phyloP scores from a whole-genome alignment of 2,797 vertebrate species.

The Crypturellus tataupa region DNA sequence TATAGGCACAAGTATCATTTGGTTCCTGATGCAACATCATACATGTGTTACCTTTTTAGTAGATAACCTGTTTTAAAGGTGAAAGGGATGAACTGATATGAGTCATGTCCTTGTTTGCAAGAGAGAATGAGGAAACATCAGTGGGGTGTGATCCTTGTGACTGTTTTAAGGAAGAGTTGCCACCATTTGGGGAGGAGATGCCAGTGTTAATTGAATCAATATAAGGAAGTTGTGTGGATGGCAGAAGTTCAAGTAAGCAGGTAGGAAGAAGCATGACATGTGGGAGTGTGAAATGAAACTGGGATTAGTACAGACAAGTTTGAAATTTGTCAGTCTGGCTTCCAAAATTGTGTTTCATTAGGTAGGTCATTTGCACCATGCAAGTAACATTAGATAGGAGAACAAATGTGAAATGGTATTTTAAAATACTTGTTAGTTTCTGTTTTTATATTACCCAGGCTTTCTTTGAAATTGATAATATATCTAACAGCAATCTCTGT shows the following conservation, averaged over 20 bases:
- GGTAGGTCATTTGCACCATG: neutral
- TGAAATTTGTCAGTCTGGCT: neutral
- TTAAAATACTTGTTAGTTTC: neutral
- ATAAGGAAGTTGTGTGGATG: neutral
- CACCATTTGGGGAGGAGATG: neutral
- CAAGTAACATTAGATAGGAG: neutral
- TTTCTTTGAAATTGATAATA: neutral
- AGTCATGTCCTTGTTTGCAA: neutral
- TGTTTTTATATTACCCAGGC: neutral
- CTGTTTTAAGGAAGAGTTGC: neutral
- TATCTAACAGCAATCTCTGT: neutral
- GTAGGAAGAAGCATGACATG: neutral
- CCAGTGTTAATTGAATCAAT: constrained; percentile 9
- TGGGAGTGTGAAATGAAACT: constrained; percentile 17
- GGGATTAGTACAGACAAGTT: constrained; percentile 27
- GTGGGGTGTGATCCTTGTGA: neutral
- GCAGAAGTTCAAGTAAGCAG: neutral
- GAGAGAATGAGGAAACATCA: neutral
- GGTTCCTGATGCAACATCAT: neutral
- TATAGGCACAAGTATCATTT: neutral
- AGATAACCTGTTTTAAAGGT: neutral
- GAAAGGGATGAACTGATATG: neutral
- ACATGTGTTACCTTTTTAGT: neutral
- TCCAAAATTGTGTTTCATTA: neutral
- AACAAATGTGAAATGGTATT: neutral